Evolutionary conservation across 2,113 vertebrate species (phyloP).

Genomic region (Anas platyrhynchos): DNA sequence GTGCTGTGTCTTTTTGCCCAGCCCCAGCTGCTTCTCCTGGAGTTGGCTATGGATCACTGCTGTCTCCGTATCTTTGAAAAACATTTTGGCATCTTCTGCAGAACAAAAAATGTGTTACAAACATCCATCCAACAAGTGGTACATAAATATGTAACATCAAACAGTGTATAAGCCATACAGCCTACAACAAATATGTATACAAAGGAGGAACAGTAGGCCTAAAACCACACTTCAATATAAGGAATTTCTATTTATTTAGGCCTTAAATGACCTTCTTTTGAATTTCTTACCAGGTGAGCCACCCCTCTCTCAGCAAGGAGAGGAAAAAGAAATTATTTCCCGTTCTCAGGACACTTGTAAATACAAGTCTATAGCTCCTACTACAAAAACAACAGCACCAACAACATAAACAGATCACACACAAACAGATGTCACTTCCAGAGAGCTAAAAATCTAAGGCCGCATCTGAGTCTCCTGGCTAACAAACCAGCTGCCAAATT

Average conservation of each 20-base stretch:
- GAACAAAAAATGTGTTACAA: neutral
- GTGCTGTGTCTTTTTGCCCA: neutral
- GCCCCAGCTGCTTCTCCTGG: neutral
- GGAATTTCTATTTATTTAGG: neutral
- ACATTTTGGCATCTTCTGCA: neutral
- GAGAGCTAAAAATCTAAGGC: neutral
- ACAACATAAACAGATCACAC: neutral
- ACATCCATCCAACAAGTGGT: accelerated
- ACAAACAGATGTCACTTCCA: conserved; percentile 5
- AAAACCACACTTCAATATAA: neutral
- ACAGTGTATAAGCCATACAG: neutral
- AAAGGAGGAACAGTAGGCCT: neutral
- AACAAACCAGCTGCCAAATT: conserved; percentile 45
- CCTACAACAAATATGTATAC: neutral
- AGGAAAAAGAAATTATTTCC: neutral
- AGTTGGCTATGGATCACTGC: neutral
- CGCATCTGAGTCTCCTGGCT: conserved; percentile 5
- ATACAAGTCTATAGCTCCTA: neutral
- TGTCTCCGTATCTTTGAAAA: neutral
- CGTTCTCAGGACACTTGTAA: neutral
- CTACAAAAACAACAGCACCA: neutral
- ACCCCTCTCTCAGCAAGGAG: neutral
- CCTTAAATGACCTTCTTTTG: neutral
- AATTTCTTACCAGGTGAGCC: neutral
- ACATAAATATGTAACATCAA: neutral